Conservation (phyloP, 2,113 vertebrate species). For the Thryonomys swinderianus region DNA sequence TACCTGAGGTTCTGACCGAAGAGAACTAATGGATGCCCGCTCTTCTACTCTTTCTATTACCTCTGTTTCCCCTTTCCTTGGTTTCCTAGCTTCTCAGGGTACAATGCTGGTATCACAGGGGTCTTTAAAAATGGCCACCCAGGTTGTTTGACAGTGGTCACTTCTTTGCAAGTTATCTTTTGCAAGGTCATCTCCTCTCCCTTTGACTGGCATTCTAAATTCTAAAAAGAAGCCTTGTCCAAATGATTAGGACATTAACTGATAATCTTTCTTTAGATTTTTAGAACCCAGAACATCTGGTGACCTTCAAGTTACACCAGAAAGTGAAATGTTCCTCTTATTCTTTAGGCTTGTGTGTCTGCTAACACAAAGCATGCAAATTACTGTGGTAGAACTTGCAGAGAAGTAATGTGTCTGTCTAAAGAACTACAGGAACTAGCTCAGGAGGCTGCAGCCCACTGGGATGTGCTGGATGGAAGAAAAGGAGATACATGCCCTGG, state of each 20-base stretch:
- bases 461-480: background rate
- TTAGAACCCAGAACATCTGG: background rate
- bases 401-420: background rate
- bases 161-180: background rate
- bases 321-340: background rate
- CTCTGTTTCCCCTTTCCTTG: background rate
- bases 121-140: background rate
- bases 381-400: background rate
- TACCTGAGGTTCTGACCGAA: background rate
- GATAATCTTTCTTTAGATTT: background rate
- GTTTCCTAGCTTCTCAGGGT: background rate
- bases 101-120: background rate
- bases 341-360: background rate
- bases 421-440: background rate
- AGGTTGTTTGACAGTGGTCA: background rate
- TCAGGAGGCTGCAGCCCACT: background rate
- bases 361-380: background rate
- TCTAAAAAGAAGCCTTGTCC: background rate
- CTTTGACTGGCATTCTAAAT: background rate
- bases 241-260: background rate
- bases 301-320: background rate
- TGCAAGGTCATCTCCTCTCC: background rate
- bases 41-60: background rate
- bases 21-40: background rate
- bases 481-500: background rate